Evolutionary conservation across 2,797 vertebrate species (phyloP), one percentile per base, ranked within the genome.

Genomic region (Pipistrellus nathusii): DNA sequence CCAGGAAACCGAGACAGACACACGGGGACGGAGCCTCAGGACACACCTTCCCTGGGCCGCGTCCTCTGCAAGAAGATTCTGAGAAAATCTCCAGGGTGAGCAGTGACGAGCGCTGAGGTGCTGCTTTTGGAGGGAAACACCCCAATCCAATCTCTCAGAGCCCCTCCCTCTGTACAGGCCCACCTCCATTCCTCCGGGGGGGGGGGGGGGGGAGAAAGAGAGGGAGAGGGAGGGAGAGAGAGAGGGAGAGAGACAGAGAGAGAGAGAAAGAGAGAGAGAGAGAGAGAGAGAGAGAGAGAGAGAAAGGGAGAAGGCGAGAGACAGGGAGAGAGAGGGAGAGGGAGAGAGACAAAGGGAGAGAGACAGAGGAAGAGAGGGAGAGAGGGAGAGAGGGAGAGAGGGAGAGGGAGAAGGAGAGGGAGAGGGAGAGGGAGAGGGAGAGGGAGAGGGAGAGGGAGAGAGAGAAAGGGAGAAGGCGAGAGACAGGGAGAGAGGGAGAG

Each of bases 1-100:
- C n/a, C 75, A 25, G 23, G 69, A 64, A 55, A 27, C 25, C 2
- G 9, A 41, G 13, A 15, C 25, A 8, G 25, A 46, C 53, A 5
- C 15, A 10, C 27, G 5, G 10, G 48, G 5, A 27, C 0, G 0
- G 14, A 8, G 3, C 6, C 0, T 3, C 0, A 2, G 57, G 35
- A 83, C 85, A 57, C 6, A 2, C 15, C 21, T 44, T 3, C 21
- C 57, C 5, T 12, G 13, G 17, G 27, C 53, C 4, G 0, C 1
- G 62, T 41, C 38, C 64, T 59, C 20, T 3, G 38, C 2, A 3
- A 0, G 41, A 9, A 75, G 27, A n/a, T 2, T 46, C 72, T 53
- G 30, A 66, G 30, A 41, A 18, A 38, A n/a, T 1, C 32, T 20
- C 12, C 10, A 30, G 44, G 6, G 30, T 17, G 35, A 30, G 41